Evolutionary conservation across 2,797 vertebrate genomes (phyloP), one percentile per base, ranked within the genome.

Genomic region (Peromyscus attwateri): DNA sequence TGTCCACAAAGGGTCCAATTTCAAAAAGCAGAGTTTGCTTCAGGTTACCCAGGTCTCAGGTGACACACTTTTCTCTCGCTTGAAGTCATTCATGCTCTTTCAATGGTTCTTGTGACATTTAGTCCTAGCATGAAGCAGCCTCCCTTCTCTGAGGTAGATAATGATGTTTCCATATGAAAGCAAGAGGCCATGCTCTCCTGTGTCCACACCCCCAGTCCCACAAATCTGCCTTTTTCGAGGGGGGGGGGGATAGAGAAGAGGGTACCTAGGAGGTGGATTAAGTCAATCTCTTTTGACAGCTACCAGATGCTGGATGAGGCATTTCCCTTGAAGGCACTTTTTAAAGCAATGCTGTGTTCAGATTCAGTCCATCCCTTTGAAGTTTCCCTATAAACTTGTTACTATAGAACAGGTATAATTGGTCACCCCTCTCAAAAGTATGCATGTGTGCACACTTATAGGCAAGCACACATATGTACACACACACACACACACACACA

Each of bases 311-410:
- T 12, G 34, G 66, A 57, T 71, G 82, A 94, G 91, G 49, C 31
- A 66, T 75, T 93, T 43, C 17, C 11, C 34, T 49, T 49, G 12
- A 90, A n/a, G 49, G 34, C n/a, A 25, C 49, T 60, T 96, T 95
- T 96, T 94, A 94, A 97, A 97, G 71, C 66, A 40, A 16, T 21
- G 31, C 25, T 64, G 49, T 40, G 57, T 49, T 76, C 19, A 49
- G 71, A 88, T 57, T 88, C 19, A 8, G n/a, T 52, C 37, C 55
- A 84, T 27, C 23, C 29, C 84, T 95, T 96, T 94, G 81, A 97
- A 94, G 75, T 91, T 68, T 71, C 81, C 43, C 31, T 92, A 62
- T 89, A 92, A 92, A 70, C n/a, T 66, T 75, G 76, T 83, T 80
- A 49, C 55, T 91, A 6, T 29, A 87, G 84, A 95, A 71, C 79